Conservation (phyloP, 1,140 invertebrate genomes). For the Oncopeltus fasciatus region DNA sequence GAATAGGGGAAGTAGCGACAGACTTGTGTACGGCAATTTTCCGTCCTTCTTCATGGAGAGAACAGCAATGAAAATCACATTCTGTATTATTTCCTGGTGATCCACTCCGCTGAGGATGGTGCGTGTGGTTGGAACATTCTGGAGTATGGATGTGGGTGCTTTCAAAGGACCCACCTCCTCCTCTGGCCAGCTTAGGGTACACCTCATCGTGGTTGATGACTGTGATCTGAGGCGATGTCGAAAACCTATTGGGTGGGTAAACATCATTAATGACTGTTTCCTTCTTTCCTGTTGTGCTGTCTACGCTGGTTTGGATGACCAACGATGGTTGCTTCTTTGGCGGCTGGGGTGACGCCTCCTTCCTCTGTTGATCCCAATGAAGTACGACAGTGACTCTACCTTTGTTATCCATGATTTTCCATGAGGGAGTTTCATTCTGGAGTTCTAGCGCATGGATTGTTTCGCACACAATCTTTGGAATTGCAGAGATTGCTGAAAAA, state of each 20-base stretch:
- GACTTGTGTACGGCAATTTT: conserved; percentile 80
- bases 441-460: conserved; percentile 83
- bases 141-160: conserved; percentile 65
- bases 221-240: conserved; percentile 65
- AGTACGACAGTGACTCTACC: conserved; percentile 83
- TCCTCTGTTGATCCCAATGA: conserved; percentile 68
- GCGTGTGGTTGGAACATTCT: conserved; percentile 61
- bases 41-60: conserved; percentile 78
- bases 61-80: conserved; percentile 90
- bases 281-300: conserved; percentile 33
- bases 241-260: conserved; percentile 30
- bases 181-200: conserved; percentile 29
- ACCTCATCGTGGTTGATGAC: conserved; percentile 73
- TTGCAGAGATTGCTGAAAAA: conserved; percentile 70
- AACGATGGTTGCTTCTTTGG: conserved; percentile 49
- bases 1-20: conserved; percentile 79
- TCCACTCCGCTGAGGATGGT: conserved; percentile 44
- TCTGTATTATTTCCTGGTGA: conserved; percentile 47
- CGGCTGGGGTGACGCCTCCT: conserved; percentile 31
- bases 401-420: conserved; percentile 94
- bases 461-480: conserved; percentile 91
- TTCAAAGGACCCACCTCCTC: conserved; percentile 54
- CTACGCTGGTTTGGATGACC: conserved; percentile 61
- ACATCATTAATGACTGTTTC: conserved; percentile 40
- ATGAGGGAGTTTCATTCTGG: conserved; percentile 86